Evolutionary conservation across 92 coral and sea anemone species (phyloP).

Genomic region (Parazoanthus darwini): DNA sequence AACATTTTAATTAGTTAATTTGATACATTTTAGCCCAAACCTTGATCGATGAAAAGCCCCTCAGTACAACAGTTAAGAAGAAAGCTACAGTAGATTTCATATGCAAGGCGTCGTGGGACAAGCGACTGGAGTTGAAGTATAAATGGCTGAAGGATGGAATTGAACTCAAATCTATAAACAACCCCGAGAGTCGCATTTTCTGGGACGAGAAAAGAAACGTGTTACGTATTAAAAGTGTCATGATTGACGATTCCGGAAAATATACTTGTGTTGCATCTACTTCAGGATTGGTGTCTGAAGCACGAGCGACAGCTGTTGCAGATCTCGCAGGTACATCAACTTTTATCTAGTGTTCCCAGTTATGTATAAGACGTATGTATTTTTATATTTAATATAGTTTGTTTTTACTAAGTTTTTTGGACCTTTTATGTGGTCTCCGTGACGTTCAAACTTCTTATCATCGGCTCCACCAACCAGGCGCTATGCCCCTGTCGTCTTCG

Average conservation of each 20-base stretch:
- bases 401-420: no score
- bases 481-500: no score
- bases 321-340: constrained; percentile 63
- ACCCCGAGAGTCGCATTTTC: constrained; percentile 33
- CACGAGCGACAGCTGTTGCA: constrained; percentile 57
- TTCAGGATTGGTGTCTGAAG: constrained; percentile 73
- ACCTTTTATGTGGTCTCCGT: no score
- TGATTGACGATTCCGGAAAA: constrained; percentile 62
- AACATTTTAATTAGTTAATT: background rate
- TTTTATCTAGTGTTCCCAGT: background rate
- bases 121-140: constrained; percentile 48
- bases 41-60: constrained; percentile 38
- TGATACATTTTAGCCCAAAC: constrained; percentile 51
- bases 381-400: no score
- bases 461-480: no score
- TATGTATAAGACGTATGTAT: no score
- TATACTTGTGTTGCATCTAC: constrained; percentile 91
- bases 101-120: constrained; percentile 64
- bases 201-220: constrained; percentile 55
- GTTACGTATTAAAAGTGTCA: constrained; percentile 49
- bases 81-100: constrained; percentile 58
- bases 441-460: no score
- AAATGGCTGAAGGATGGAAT: constrained; percentile 69
- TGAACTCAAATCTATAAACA: background rate
- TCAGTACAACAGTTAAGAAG: constrained; percentile 15